A percentile compares a stretch with the other conserved stretches of the same genome.
Evolutionary conservation across 1,140 invertebrate genomes (phyloP).

Genomic region (Caenorhabditis brenneri): DNA sequence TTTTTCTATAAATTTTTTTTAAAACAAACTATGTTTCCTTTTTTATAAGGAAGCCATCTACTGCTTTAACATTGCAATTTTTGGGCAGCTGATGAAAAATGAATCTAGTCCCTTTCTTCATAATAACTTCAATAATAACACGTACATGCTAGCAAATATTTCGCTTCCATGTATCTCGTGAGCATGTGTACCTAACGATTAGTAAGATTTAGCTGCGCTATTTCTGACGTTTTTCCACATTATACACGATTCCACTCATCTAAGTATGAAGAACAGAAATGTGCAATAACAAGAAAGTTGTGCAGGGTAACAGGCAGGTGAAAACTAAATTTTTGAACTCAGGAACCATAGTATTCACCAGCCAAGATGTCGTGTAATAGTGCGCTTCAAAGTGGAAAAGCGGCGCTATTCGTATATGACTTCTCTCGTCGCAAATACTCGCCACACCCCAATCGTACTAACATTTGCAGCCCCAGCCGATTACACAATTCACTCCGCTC

Average conservation of each 20-base stretch:
- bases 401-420: background rate
- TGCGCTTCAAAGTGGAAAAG: background rate
- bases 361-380: background rate
- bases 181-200: background rate
- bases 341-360: background rate
- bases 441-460: slow-evolving; percentile 35
- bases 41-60: too few relatives aligned
- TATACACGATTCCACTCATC: too few relatives aligned
- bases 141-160: background rate
- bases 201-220: too few relatives aligned
- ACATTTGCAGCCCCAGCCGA: slow-evolving; percentile 7
- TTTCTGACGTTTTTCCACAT: too few relatives aligned
- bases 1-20: too few relatives aligned
- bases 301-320: slow-evolving; percentile 14
- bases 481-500: background rate
- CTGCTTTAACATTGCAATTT: too few relatives aligned
- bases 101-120: too few relatives aligned
- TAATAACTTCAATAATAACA: background rate
- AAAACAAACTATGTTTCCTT: too few relatives aligned
- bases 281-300: too few relatives aligned
- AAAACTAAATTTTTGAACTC: background rate
- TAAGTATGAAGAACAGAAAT: too few relatives aligned
- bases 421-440: slow-evolving; percentile 9
- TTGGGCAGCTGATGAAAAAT: too few relatives aligned
- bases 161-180: slow-evolving; percentile 14